These are phyloP conservation scores for Scelioninae gen. 2 DNA, from an alignment of 2,888 invertebrate genomes.

Conservation along the genomic window DNA sequence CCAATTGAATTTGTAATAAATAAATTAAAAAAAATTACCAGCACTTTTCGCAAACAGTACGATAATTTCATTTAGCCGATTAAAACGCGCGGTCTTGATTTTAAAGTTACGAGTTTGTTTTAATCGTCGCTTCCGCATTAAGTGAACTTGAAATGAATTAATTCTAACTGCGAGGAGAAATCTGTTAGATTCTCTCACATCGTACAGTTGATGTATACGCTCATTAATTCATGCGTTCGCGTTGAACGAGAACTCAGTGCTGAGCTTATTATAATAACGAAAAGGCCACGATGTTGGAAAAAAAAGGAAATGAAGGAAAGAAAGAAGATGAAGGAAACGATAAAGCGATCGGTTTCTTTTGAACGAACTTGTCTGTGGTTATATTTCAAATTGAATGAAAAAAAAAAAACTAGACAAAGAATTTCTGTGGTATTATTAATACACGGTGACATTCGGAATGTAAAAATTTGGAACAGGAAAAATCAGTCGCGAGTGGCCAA, in stretches of 20 bases:
- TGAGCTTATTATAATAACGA: constrained; percentile 20
- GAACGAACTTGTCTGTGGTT: not conserved
- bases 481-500: too few species aligned
- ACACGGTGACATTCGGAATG: not conserved
- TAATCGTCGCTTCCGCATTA: constrained; percentile 9
- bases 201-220: not conserved
- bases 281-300: constrained; percentile 2
- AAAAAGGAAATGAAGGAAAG: not conserved
- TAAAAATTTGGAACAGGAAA: too few species aligned
- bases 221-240: not conserved
- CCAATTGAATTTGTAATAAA: too few species aligned
- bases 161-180: constrained; percentile 12
- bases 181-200: not conserved
- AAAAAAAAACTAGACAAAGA: not conserved
- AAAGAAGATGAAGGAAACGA: not conserved
- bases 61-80: too few species aligned
- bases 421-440: not conserved
- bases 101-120: not conserved
- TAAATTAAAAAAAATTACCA: too few species aligned
- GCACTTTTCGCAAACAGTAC: too few species aligned
- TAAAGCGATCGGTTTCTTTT: not conserved
- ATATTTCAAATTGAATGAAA: not conserved
- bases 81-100: not conserved
- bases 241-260: constrained; percentile 1
- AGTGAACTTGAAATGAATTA: constrained; percentile 28